Evolutionary conservation across 2,797 vertebrate species (phyloP).

Genomic region (Pampus argenteus): DNA sequence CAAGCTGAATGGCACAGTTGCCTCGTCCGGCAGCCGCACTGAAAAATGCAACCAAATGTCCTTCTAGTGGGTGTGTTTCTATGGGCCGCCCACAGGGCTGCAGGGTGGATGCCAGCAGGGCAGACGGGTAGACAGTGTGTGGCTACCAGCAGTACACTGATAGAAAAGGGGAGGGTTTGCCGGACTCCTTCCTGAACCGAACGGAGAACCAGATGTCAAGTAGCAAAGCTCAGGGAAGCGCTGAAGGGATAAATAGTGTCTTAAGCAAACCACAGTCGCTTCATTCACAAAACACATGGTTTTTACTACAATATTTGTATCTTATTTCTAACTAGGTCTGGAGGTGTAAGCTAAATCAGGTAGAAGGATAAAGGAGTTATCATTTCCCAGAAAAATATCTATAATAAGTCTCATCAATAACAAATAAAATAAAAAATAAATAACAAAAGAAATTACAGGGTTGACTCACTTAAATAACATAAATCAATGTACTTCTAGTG

Average conservation of each 20-base stretch:
- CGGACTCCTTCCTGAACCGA: conserved; percentile 62
- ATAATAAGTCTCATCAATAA: background rate
- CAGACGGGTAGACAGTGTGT: conserved; percentile 78
- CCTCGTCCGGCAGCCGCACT: conserved; percentile 7
- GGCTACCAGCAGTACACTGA: conserved; percentile 43
- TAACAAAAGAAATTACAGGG: background rate
- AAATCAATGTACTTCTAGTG: too few species aligned
- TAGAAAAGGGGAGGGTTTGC: conserved; percentile 32
- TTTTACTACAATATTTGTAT: conserved; percentile 6
- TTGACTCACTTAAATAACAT: background rate
- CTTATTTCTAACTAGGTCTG: conserved; percentile 1
- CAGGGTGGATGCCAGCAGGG: conserved; percentile 58
- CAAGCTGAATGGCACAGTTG: conserved; percentile 55
- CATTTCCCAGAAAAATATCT: background rate
- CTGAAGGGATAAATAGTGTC: conserved; percentile 34
- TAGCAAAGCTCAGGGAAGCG: conserved; percentile 46
- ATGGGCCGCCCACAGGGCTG: conserved; percentile 4
- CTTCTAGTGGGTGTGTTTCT: conserved; percentile 34
- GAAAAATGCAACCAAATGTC: conserved; percentile 24
- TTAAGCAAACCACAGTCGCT: conserved; percentile 14
- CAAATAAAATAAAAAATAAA: background rate
- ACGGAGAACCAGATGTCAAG: conserved; percentile 61
- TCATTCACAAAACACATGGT: conserved; percentile 19
- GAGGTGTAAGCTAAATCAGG: background rate
- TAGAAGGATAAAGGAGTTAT: background rate